A percentile compares a stretch with the other conserved stretches of the same genome.
Evolutionary conservation across 2,113 vertebrate genomes (phyloP).

Genomic region (Siniperca knerii): DNA sequence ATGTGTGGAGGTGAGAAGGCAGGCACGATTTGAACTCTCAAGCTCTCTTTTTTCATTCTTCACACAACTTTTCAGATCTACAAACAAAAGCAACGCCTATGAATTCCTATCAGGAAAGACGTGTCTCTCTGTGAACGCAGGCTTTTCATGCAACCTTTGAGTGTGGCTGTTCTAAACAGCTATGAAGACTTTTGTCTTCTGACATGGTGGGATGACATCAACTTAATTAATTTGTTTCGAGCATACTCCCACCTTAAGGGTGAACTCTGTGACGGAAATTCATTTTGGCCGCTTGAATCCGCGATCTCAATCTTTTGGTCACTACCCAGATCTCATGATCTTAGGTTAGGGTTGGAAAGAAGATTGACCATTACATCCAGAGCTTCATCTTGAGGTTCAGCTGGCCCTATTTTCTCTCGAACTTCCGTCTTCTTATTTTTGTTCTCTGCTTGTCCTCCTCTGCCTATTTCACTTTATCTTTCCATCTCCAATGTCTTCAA

Average conservation of each 20-base stretch:
- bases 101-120: background rate
- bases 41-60: no score
- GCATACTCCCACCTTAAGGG: background rate
- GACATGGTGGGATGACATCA: background rate
- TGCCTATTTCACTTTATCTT: constrained; percentile 6
- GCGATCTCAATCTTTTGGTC: background rate
- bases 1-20: no score
- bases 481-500: constrained; percentile 10
- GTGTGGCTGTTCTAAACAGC: no score
- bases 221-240: background rate
- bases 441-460: background rate
- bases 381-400: background rate
- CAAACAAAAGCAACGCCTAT: background rate
- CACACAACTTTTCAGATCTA: background rate
- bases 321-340: background rate
- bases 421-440: background rate
- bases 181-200: background rate
- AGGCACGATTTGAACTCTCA: no score
- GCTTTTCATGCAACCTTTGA: no score
- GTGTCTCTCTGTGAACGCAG: no score
- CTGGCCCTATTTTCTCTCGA: background rate
- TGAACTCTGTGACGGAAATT: background rate
- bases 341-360: background rate
- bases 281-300: background rate
- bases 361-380: background rate